Evolutionary conservation across 2,888 invertebrate genomes (phyloP).

Genomic region (Netelia melanura): DNA sequence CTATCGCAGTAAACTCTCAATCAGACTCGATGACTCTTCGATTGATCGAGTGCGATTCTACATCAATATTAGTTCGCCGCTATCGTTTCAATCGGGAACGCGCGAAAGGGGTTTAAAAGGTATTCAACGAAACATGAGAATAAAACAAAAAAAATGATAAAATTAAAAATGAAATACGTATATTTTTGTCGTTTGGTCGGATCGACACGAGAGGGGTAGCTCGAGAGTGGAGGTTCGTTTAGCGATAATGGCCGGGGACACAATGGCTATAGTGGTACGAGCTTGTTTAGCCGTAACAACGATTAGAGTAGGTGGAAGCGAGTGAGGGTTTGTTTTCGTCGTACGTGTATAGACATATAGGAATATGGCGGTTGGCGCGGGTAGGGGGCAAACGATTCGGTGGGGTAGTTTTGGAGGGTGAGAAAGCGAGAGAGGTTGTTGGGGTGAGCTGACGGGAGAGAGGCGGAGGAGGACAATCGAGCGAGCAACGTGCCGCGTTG

Average conservation of each 20-base stretch:
- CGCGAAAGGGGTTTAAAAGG: neutral
- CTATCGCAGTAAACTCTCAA: conserved; percentile 39
- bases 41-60: conserved; percentile 22
- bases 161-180: neutral
- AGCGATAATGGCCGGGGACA: conserved; percentile 50
- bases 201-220: neutral
- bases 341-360: conserved; percentile 34
- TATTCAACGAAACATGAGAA: neutral
- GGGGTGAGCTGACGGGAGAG: conserved; percentile 25
- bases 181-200: neutral
- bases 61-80: conserved; percentile 5
- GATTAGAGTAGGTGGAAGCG: conserved; percentile 59
- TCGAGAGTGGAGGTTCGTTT: conserved; percentile 46
- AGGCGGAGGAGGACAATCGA: conserved; percentile 49
- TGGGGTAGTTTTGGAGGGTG: conserved; percentile 1
- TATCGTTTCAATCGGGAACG: neutral
- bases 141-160: neutral
- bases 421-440: conserved; percentile 25
- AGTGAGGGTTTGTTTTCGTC: conserved; percentile 63
- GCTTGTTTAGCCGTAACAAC: conserved; percentile 64
- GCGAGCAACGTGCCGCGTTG: conserved; percentile 42
- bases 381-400: conserved; percentile 6
- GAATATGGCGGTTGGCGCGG: neutral
- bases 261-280: conserved; percentile 38
- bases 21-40: conserved; percentile 51